A percentile compares a stretch with the other conserved stretches of the same genome.
These are phyloP conservation scores for Tachysurus fulvidraco DNA, from an alignment of 2,113 vertebrate species.

Conservation along the genomic window DNA sequence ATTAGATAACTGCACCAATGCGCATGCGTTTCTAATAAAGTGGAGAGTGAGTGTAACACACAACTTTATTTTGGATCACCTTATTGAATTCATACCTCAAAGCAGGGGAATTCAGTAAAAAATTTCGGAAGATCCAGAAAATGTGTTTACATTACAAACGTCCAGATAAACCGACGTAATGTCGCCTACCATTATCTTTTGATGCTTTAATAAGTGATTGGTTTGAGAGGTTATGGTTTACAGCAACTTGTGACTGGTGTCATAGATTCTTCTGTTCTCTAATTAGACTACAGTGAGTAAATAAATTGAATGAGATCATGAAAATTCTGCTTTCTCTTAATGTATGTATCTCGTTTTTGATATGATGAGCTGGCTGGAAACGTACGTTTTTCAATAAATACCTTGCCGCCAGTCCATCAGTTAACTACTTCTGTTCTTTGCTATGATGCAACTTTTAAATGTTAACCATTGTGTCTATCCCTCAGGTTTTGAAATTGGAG, in stretches of 20 bases:
- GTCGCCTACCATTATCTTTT: no score
- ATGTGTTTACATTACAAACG: no score
- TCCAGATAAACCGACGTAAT: no score
- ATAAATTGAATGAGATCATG: no score
- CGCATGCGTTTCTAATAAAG: background rate
- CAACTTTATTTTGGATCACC: background rate
- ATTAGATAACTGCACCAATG: background rate
- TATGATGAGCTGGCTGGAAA: background rate
- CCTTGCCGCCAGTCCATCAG: background rate
- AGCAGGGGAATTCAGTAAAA: background rate
- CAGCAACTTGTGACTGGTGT: no score
- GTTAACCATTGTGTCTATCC: background rate
- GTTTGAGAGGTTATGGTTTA: no score
- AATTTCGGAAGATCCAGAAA: no score
- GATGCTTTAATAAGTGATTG: no score
- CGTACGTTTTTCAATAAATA: background rate
- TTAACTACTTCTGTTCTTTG: background rate
- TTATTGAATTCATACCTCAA: background rate
- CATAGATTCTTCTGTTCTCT: no score
- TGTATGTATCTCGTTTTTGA: background rate
- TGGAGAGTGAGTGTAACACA: background rate
- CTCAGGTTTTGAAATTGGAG: conserved; percentile 87
- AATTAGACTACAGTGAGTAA: background rate
- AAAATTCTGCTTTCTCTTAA: no score
- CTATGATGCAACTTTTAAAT: background rate